phyloP scores from a whole-genome alignment of 2,113 vertebrate genomes.

The Stigmatopora nigra region DNA sequence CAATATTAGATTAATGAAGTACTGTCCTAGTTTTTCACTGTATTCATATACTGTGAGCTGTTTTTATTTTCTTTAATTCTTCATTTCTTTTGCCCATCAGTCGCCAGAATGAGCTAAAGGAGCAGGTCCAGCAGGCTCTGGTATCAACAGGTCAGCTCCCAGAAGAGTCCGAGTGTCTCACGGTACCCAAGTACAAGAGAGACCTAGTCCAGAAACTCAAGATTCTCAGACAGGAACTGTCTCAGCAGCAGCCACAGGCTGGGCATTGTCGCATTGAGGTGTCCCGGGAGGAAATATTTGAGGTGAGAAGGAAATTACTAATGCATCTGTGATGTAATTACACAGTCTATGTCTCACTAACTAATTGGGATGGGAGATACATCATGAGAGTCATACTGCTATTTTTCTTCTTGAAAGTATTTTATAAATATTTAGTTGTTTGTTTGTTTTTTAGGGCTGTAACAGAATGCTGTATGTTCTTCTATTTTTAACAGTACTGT shows the following conservation, averaged over 20 bases:
- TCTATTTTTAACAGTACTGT: too few species aligned
- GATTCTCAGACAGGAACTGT: slow-evolving; percentile 92
- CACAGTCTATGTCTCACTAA: slow-evolving; percentile 9
- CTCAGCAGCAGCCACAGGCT: slow-evolving; percentile 95
- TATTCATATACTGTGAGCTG: neutral
- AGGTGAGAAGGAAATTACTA: slow-evolving; percentile 70
- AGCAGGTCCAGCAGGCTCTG: slow-evolving; percentile 77
- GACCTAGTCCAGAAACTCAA: slow-evolving; percentile 98
- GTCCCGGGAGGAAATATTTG: slow-evolving; percentile 97
- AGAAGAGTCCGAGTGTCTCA: slow-evolving; percentile 89
- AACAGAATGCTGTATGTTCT: too few species aligned
- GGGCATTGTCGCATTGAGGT: slow-evolving; percentile 98
- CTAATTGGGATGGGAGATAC: neutral
- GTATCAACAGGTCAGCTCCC: slow-evolving; percentile 82
- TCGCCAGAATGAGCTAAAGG: slow-evolving; percentile 88
- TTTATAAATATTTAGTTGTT: too few species aligned
- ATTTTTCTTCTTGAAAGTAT: too few species aligned
- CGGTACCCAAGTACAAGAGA: slow-evolving; percentile 91
- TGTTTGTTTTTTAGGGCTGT: too few species aligned
- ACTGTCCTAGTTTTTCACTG: neutral
- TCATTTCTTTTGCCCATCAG: slow-evolving; percentile 49
- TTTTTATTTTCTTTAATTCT: neutral
- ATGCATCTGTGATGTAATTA: neutral
- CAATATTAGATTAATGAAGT: too few species aligned
- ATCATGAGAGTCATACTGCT: too few species aligned